These are phyloP conservation scores for Acleris cristana DNA, from an alignment of 2,888 invertebrate genomes.

Conservation along the genomic window DNA sequence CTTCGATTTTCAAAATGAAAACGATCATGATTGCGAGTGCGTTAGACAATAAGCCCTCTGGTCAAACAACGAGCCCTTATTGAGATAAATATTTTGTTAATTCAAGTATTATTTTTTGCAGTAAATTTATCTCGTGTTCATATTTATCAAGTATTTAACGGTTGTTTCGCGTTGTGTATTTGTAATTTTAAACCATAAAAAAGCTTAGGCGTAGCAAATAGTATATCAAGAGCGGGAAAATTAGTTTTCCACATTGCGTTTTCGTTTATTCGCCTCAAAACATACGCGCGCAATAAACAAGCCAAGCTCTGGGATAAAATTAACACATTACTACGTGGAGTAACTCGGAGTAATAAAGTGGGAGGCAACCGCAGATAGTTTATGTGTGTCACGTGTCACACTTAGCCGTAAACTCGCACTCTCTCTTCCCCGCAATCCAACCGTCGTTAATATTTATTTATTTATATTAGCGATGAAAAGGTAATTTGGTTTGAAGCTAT, in stretches of 20 bases:
- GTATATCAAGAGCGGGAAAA: no score
- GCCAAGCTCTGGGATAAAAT: conserved; percentile 7
- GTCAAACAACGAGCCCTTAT: no score
- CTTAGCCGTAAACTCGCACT: conserved; percentile 26
- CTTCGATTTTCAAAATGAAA: no score
- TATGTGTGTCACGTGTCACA: conserved; percentile 45
- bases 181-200: no score
- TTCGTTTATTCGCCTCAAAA: background rate
- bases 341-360: conserved; percentile 20
- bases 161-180: no score
- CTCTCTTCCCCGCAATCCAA: conserved; percentile 8
- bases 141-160: no score
- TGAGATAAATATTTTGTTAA: no score
- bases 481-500: background rate
- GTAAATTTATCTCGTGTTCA: no score
- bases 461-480: conserved; percentile 1
- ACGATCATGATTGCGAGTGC: no score
- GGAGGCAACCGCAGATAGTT: conserved; percentile 43
- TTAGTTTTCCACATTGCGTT: background rate
- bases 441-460: background rate
- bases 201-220: no score
- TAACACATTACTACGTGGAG: conserved; percentile 14
- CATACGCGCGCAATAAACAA: conserved; percentile 7
- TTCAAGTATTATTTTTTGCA: no score
- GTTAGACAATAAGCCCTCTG: no score